Percentiles rank a stretch among this genome's conserved stretches.
phyloP scores from a whole-genome alignment of 2,888 invertebrate genomes.

The Timema podura region DNA sequence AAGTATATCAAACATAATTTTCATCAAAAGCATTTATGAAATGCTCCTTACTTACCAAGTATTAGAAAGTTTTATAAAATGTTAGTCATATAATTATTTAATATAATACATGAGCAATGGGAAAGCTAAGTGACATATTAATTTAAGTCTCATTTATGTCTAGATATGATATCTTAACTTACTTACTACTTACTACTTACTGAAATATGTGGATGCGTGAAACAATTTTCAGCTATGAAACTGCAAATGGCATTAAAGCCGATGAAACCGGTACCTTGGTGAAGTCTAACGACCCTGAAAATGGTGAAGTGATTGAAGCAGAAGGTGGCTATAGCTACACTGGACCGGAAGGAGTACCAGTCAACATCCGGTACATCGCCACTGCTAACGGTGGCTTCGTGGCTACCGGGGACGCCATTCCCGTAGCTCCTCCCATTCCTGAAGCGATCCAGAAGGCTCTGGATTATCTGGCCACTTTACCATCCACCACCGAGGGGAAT shows the following conservation, averaged over 20 bases:
- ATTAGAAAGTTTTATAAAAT: too few species aligned
- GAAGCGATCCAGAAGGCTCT: constrained; percentile 65
- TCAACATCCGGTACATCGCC: constrained; percentile 31
- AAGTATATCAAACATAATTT: too few species aligned
- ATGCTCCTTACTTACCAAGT: too few species aligned
- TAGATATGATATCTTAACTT: too few species aligned
- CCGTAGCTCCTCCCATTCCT: constrained; percentile 78
- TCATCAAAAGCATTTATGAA: too few species aligned
- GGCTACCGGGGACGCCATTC: constrained; percentile 64
- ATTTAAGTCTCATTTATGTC: too few species aligned
- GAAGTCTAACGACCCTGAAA: constrained; percentile 24
- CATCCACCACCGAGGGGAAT: neutral
- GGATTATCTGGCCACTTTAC: constrained; percentile 49
- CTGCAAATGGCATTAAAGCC: constrained; percentile 30
- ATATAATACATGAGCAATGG: too few species aligned
- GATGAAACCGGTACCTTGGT: constrained; percentile 26
- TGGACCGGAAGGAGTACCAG: constrained; percentile 25
- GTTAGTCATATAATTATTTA: too few species aligned
- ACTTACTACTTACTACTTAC: too few species aligned
- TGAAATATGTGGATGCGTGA: too few species aligned
- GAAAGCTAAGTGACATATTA: too few species aligned
- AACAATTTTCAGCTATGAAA: constrained; percentile 24
- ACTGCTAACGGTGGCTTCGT: constrained; percentile 36
- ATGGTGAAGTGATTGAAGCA: constrained; percentile 26
- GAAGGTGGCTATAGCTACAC: constrained; percentile 26